These are phyloP conservation scores for Chanos chanos DNA, from an alignment of 2,797 vertebrate genomes.

Conservation along the genomic window DNA sequence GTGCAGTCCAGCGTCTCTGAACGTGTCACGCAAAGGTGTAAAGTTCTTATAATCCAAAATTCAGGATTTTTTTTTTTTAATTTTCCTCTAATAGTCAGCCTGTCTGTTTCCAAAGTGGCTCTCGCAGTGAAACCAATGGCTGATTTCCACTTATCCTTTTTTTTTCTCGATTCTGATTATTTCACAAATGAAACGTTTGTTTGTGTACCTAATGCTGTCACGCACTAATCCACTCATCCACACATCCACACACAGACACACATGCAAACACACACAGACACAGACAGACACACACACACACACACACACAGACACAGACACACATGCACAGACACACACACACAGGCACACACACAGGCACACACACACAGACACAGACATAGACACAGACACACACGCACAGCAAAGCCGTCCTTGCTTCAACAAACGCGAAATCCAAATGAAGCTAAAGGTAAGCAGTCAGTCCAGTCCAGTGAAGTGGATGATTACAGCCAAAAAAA, in stretches of 20 bases:
- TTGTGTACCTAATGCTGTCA: neutral
- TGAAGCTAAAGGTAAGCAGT: conserved; percentile 46
- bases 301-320: conserved; percentile 4
- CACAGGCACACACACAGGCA: conserved; percentile 12
- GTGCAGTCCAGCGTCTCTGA: conserved; percentile 54
- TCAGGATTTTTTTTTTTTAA: conserved; percentile 35
- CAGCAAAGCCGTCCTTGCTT: no score
- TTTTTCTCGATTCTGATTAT: conserved; percentile 2
- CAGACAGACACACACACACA: conserved; percentile 5
- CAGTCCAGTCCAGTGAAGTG: conserved; percentile 49
- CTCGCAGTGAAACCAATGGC: conserved; percentile 5
- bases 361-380: no score
- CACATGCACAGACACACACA: conserved; percentile 7
- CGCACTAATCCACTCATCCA: conserved; percentile 4
- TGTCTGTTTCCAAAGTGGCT: conserved; percentile 24
- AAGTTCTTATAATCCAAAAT: conserved; percentile 47
- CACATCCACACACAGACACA: conserved; percentile 4
- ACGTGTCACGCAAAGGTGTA: conserved; percentile 45
- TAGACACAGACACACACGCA: no score
- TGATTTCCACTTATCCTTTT: conserved; percentile 1
- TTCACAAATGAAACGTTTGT: conserved; percentile 13
- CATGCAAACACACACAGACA: conserved; percentile 4
- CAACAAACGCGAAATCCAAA: conserved; percentile 35
- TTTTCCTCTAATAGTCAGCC: conserved; percentile 10
- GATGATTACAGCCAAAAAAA: conserved; percentile 27